These are phyloP conservation scores for Octopus sinensis DNA, from an alignment of 1,140 invertebrate species.

Conservation along the genomic window DNA sequence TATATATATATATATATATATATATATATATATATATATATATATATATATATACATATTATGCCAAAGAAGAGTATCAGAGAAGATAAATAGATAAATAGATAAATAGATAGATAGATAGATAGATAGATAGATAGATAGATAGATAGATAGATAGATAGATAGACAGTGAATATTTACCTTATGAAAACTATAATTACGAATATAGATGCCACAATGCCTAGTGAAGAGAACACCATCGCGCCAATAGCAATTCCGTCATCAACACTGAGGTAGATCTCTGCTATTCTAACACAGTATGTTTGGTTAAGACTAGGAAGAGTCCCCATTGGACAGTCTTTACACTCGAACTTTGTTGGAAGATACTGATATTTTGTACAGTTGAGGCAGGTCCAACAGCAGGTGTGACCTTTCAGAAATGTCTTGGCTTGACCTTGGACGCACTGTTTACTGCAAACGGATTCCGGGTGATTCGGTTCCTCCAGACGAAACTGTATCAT, in stretches of 20 bases:
- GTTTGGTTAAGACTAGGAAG: conserved; percentile 74
- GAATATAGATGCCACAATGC: conserved; percentile 44
- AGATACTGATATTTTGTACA: conserved; percentile 82
- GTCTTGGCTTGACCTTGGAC: conserved; percentile 82
- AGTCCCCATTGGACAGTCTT: conserved; percentile 76
- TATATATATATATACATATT: too few species aligned
- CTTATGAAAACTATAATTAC: conserved; percentile 39
- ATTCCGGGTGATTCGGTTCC: conserved; percentile 74
- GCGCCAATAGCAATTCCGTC: conserved; percentile 81
- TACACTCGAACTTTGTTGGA: conserved; percentile 75
- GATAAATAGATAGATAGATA: background rate
- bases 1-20: too few species aligned
- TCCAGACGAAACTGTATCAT: conserved; percentile 55
- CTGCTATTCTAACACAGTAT: conserved; percentile 74
- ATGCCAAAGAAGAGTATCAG: too few species aligned
- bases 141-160: background rate
- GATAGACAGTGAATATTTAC: background rate
- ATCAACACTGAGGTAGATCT: conserved; percentile 71
- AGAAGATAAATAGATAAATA: too few species aligned
- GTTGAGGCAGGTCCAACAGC: conserved; percentile 95
- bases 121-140: background rate
- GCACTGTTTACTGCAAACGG: conserved; percentile 85
- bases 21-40: too few species aligned
- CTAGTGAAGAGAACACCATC: conserved; percentile 62
- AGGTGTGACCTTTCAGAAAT: conserved; percentile 85